Percentiles rank a stretch among this genome's conserved stretches.
phyloP scores from a whole-genome alignment of 2,888 invertebrate genomes.

The Onchidella celtica region DNA sequence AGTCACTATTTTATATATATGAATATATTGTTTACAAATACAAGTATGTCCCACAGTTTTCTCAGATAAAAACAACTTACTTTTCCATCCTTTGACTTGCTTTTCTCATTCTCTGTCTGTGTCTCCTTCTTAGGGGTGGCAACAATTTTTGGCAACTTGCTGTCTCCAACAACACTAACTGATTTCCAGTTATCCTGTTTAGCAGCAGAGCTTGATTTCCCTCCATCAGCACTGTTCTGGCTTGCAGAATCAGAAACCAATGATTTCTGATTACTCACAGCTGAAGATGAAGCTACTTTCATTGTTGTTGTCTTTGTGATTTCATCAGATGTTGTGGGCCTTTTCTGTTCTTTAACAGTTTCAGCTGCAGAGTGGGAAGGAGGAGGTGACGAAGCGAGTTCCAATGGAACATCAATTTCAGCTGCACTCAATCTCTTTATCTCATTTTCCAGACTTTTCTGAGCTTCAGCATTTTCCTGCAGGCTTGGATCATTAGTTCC shows the following conservation, averaged over 20 bases:
- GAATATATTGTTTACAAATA: too few species aligned
- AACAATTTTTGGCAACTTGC: not conserved
- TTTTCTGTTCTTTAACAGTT: too few species aligned
- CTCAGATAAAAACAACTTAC: too few species aligned
- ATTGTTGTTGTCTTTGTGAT: too few species aligned
- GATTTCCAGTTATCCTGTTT: conserved; percentile 1
- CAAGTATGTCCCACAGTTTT: too few species aligned
- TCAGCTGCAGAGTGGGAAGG: not conserved
- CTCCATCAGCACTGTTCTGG: not conserved
- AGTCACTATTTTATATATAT: too few species aligned
- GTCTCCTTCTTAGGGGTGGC: not conserved
- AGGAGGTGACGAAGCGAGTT: not conserved
- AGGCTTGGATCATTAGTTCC: conserved; percentile 18
- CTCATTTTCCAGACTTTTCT: conserved; percentile 10
- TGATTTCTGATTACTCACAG: too few species aligned
- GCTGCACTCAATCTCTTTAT: conserved; percentile 8
- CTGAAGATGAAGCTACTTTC: too few species aligned
- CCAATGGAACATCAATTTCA: not conserved
- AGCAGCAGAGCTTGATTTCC: not conserved
- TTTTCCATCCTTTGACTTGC: not conserved
- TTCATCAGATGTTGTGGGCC: too few species aligned
- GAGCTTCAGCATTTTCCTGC: not conserved
- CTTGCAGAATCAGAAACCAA: not conserved
- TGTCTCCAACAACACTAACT: not conserved
- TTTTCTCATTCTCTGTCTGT: not conserved